Evolutionary conservation across 2,113 vertebrate species (phyloP).

Genomic region (Sturnus vulgaris): DNA sequence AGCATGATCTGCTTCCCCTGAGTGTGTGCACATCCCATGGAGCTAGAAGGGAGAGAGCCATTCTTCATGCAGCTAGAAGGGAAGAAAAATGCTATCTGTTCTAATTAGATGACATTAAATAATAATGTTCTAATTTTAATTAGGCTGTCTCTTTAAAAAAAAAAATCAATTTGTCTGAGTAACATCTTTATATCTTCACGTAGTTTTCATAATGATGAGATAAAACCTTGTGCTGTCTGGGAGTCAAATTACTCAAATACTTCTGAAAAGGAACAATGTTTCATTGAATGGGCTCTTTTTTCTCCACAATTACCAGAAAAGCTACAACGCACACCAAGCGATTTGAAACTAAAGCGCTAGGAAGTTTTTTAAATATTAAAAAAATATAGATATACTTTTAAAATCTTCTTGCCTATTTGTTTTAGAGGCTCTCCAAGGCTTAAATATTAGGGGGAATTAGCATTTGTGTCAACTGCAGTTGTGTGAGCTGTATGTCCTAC

Average conservation of each 20-base stretch:
- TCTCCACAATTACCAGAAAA: neutral
- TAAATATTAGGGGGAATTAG: neutral
- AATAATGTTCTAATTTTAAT: conserved; percentile 40
- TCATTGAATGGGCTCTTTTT: neutral
- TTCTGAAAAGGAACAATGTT: neutral
- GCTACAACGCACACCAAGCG: neutral
- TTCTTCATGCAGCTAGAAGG: neutral
- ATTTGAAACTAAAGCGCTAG: neutral
- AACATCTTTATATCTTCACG: neutral
- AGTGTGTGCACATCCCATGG: accelerated
- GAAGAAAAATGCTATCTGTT: neutral
- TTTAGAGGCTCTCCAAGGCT: neutral
- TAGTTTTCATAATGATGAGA: neutral
- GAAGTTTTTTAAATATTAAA: neutral
- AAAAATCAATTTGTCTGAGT: neutral
- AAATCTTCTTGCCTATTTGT: neutral
- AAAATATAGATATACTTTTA: neutral
- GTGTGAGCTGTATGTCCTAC: neutral
- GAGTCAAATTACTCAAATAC: neutral
- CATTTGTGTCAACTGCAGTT: neutral
- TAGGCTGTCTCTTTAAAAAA: neutral
- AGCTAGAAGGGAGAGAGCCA: neutral
- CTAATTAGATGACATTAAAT: conserved; percentile 29
- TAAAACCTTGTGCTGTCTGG: neutral
- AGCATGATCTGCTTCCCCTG: neutral